Evolutionary conservation across 1,140 invertebrate genomes (phyloP), one percentile per base, ranked within the genome.

Genomic region (Ceratina calcarata): DNA sequence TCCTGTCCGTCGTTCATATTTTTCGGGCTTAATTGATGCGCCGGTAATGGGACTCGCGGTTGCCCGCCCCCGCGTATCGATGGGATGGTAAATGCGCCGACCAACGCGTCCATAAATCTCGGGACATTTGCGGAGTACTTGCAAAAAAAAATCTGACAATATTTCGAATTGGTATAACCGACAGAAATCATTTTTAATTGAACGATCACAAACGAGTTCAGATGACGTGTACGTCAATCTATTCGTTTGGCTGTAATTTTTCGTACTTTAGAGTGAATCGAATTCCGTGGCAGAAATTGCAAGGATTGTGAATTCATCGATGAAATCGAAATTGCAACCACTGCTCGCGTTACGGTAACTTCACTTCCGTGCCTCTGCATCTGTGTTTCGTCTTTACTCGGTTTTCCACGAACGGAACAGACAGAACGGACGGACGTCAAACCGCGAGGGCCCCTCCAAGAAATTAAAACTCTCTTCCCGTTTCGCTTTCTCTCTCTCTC

Each of bases 1-100:
- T 73, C 55, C 24, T 77, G 57, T 66, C 55, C 69, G 67, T 77
- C 70, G 27, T 60, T 70, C 55, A 77, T 61, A 58, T 73, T 71
- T 84, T 81, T 70, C 64, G 68, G 57, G 49, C 70, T 64, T 84
- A 85, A 85, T 84, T 85, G 83, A 80, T 58, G 64, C 73, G 67
- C 70, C 84, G 80, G 81, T 84, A 84, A 85, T n/a, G 62, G 78
- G 13, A 24, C 67, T 65, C 60, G 78, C 37, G 37, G 37, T 7
- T 7, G 37, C 37, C 6, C 6, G 37, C 37, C 6, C 6, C 37
- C 37, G 37, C 18, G 37, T 60, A 60, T 51, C 55, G 7, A 6
- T 16, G 22, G 10, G 24, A 32, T 69, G 27, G 27, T 32, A 32
- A 32, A 32, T 32, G 27, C 27, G 27, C 27, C 27, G 27, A 4